A percentile compares a stretch with the other conserved stretches of the same genome.
Conservation (phyloP, 2,113 vertebrate species). For the Gracilinanus agilis region DNA sequence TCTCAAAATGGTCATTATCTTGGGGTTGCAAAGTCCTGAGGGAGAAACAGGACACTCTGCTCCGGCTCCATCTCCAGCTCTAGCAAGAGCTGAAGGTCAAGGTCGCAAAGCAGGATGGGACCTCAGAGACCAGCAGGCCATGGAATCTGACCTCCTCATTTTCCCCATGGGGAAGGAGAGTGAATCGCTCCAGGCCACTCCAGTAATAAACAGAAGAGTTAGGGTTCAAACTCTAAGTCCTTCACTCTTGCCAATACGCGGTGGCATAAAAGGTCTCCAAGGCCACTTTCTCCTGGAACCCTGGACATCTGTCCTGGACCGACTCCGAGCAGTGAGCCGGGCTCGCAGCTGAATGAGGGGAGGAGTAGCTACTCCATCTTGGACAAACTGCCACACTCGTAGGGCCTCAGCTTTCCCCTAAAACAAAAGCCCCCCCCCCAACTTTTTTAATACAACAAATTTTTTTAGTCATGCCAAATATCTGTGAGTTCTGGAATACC, state of each 20-base stretch:
- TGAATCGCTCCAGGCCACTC: not conserved
- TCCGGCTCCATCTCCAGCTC: not conserved
- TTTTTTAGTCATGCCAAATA: not conserved
- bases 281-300: not conserved
- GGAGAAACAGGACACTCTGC: not conserved
- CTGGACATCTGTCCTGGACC: too few species aligned
- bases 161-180: not conserved
- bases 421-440: not conserved
- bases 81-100: not conserved
- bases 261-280: not conserved
- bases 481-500: not conserved
- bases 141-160: not conserved
- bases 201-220: not conserved
- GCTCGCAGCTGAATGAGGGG: not conserved
- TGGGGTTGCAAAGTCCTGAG: not conserved
- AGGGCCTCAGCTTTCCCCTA: not conserved
- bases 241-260: not conserved
- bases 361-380: not conserved
- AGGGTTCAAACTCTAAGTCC: not conserved
- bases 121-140: not conserved
- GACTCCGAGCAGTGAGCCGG: not conserved
- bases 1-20: not conserved
- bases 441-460: not conserved
- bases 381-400: too few species aligned
- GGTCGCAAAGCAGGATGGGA: not conserved